Conservation (phyloP, 2,797 vertebrate species). For the Poecile montanus region DNA sequence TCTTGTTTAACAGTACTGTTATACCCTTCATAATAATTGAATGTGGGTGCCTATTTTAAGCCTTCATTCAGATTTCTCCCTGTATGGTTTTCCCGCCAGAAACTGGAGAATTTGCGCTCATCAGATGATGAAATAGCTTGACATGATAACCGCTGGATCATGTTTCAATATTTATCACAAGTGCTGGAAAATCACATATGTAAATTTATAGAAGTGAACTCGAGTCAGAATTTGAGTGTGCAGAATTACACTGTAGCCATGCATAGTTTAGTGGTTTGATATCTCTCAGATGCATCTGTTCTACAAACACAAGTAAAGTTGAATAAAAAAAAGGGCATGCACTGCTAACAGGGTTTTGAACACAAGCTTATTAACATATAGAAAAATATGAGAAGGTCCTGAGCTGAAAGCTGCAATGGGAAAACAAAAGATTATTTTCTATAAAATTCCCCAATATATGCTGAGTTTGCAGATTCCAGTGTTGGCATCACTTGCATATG, state of each 20-base stretch:
- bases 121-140: rapidly evolving
- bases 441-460: neutral
- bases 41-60: neutral
- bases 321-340: neutral
- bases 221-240: neutral
- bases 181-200: neutral
- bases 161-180: neutral
- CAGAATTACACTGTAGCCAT: neutral
- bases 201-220: neutral
- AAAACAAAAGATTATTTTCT: neutral
- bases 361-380: neutral
- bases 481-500: neutral
- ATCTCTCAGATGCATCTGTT: neutral
- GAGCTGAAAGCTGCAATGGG: neutral
- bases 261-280: neutral
- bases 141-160: neutral
- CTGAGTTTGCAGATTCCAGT: neutral
- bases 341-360: neutral
- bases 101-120: neutral
- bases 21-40: neutral
- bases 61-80: neutral
- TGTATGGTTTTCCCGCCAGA: neutral
- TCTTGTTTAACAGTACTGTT: neutral
- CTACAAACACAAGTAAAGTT: neutral
- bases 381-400: neutral